Evolutionary conservation across 1,140 invertebrate species (phyloP).

Genomic region (Danaus plexippus): DNA sequence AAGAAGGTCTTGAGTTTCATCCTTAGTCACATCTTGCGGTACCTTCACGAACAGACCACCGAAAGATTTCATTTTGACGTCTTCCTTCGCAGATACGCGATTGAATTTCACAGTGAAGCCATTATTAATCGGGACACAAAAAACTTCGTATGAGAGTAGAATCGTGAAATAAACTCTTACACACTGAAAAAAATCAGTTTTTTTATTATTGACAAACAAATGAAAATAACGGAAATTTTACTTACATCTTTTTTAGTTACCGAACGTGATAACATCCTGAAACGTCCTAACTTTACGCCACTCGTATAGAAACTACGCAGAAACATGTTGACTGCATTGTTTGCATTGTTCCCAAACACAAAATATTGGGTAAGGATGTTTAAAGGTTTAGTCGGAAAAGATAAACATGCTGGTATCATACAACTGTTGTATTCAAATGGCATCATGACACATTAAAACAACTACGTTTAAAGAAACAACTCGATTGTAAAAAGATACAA

Average conservation of each 20-base stretch:
- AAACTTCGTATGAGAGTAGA: not conserved
- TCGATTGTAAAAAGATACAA: too few species aligned
- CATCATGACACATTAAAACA: too few species aligned
- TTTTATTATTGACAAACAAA: slow-evolving; percentile 8
- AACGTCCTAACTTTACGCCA: slow-evolving; percentile 5
- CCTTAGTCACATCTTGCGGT: slow-evolving; percentile 27
- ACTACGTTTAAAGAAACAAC: too few species aligned
- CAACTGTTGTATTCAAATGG: not conserved
- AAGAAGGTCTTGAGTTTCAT: slow-evolving; percentile 15
- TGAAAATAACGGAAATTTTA: not conserved
- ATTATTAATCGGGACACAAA: slow-evolving; percentile 38
- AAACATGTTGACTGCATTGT: slow-evolving; percentile 9
- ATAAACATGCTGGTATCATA: slow-evolving; percentile 11
- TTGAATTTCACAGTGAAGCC: slow-evolving; percentile 43
- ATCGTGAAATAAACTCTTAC: slow-evolving; percentile 5
- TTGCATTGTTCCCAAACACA: slow-evolving; percentile 23
- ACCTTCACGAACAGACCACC: slow-evolving; percentile 40
- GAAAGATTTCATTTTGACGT: slow-evolving; percentile 27
- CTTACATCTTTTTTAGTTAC: slow-evolving; percentile 5
- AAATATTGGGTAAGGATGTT: slow-evolving; percentile 21
- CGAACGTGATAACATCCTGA: slow-evolving; percentile 8
- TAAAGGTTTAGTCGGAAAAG: slow-evolving; percentile 12
- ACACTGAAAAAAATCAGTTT: slow-evolving; percentile 11
- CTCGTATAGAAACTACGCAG: slow-evolving; percentile 5
- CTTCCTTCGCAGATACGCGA: slow-evolving; percentile 30